These are phyloP conservation scores for Otus sunia DNA, from an alignment of 2,113 vertebrate genomes.

Conservation along the genomic window DNA sequence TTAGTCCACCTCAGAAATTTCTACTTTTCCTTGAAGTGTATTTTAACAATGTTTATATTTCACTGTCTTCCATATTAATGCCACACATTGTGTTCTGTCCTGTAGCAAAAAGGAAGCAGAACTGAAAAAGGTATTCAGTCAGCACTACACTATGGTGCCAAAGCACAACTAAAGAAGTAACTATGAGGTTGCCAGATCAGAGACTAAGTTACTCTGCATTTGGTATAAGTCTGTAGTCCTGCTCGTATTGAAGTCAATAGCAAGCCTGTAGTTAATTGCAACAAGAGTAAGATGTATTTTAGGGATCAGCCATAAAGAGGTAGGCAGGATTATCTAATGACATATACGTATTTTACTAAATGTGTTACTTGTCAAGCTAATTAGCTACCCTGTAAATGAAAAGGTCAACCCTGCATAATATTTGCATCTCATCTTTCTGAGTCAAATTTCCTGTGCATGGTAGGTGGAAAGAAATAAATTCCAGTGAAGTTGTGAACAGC, in stretches of 20 bases:
- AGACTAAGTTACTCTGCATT: background rate
- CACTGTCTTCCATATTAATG: background rate
- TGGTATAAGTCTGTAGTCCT: background rate
- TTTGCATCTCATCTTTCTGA: slow-evolving; percentile 55
- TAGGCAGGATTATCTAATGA: slow-evolving; percentile 39
- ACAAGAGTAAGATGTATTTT: slow-evolving; percentile 1
- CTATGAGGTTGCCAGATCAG: background rate
- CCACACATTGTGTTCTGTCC: background rate
- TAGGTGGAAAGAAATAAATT: slow-evolving; percentile 39
- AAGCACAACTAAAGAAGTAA: background rate
- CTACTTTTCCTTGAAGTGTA: background rate
- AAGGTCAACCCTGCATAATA: slow-evolving; percentile 55
- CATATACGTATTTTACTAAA: slow-evolving; percentile 17
- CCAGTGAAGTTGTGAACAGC: background rate
- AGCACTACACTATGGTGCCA: background rate
- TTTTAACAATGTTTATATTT: background rate
- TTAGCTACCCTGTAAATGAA: slow-evolving; percentile 56
- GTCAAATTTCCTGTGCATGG: slow-evolving; percentile 16
- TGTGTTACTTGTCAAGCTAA: slow-evolving; percentile 39
- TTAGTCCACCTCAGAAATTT: background rate
- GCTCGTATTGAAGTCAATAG: background rate
- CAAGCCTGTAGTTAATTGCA: background rate
- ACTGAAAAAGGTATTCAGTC: background rate
- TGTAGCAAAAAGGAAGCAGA: background rate
- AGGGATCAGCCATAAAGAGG: background rate